These are phyloP conservation scores for Peucedramus taeniatus DNA, from an alignment of 2,113 vertebrate genomes.

Conservation along the genomic window DNA sequence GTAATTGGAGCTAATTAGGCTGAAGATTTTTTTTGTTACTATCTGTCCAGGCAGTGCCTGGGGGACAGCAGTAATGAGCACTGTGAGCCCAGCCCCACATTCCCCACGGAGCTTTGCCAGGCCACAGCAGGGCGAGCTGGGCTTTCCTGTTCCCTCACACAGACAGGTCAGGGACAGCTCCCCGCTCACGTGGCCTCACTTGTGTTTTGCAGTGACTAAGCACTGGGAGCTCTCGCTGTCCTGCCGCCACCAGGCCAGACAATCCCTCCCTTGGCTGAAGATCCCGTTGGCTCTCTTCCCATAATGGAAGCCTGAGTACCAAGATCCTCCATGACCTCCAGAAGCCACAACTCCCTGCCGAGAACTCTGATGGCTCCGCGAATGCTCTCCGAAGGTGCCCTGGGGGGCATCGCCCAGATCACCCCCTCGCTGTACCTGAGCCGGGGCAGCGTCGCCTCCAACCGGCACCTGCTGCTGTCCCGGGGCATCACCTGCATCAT, in stretches of 20 bases:
- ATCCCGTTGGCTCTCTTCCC: slow-evolving; percentile 19
- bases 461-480: slow-evolving; percentile 90
- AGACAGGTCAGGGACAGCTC: not conserved
- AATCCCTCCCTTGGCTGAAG: not conserved
- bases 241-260: not conserved
- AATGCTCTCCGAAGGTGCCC: slow-evolving; percentile 82
- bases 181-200: not conserved
- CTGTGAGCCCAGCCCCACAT: not conserved
- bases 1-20: slow-evolving; percentile 37
- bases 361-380: slow-evolving; percentile 84
- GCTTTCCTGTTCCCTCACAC: not conserved
- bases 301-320: slow-evolving; percentile 70
- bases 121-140: not conserved
- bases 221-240: not conserved
- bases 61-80: not conserved
- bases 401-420: slow-evolving; percentile 94
- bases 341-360: slow-evolving; percentile 87
- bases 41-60: not conserved
- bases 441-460: slow-evolving; percentile 92
- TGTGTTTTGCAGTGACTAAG: slow-evolving; percentile 66
- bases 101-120: not conserved
- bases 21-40: not conserved
- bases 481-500: slow-evolving; percentile 95
- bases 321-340: slow-evolving; percentile 84
- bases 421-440: slow-evolving; percentile 94